Evolutionary conservation across 1,140 invertebrate species (phyloP).

Genomic region (Galleria mellonella): DNA sequence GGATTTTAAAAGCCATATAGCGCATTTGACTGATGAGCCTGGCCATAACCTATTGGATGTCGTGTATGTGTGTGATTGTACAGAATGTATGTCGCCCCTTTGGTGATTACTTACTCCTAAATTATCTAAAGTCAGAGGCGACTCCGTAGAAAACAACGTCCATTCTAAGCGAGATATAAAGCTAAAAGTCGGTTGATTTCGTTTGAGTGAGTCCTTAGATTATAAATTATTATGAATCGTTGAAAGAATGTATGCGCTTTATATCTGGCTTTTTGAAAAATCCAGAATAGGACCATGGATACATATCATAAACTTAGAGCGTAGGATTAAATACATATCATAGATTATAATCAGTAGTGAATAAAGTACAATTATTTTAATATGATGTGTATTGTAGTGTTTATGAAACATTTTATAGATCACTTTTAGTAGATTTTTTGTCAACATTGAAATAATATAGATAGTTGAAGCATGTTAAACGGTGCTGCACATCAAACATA

Average conservation of each 20-base stretch:
- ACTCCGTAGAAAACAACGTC: constrained; percentile 54
- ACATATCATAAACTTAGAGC: constrained; percentile 63
- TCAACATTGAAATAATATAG: constrained; percentile 17
- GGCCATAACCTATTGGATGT: constrained; percentile 10
- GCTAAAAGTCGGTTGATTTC: constrained; percentile 35
- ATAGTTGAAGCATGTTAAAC: constrained; percentile 22
- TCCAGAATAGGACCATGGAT: constrained; percentile 66
- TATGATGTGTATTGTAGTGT: constrained; percentile 65
- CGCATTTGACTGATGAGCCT: constrained; percentile 11
- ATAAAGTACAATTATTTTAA: constrained; percentile 69
- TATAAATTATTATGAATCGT: constrained; percentile 41
- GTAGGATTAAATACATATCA: constrained; percentile 47
- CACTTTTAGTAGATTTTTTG: constrained; percentile 32
- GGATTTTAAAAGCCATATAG: constrained; percentile 5
- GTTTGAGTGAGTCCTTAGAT: constrained; percentile 36
- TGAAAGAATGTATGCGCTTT: constrained; percentile 70
- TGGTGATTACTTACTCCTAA: constrained; percentile 17
- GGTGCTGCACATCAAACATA: constrained; percentile 50
- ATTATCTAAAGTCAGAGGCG: constrained; percentile 56
- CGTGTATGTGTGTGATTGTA: constrained; percentile 19
- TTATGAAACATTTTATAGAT: constrained; percentile 58
- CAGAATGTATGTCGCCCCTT: constrained; percentile 35
- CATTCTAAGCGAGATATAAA: constrained; percentile 66
- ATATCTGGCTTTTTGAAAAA: constrained; percentile 67
- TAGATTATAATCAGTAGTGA: constrained; percentile 42